Percentiles rank a stretch among this genome's conserved stretches.
Conservation (phyloP, 2,888 invertebrate species). For the Dorcus parallelipipedus region DNA sequence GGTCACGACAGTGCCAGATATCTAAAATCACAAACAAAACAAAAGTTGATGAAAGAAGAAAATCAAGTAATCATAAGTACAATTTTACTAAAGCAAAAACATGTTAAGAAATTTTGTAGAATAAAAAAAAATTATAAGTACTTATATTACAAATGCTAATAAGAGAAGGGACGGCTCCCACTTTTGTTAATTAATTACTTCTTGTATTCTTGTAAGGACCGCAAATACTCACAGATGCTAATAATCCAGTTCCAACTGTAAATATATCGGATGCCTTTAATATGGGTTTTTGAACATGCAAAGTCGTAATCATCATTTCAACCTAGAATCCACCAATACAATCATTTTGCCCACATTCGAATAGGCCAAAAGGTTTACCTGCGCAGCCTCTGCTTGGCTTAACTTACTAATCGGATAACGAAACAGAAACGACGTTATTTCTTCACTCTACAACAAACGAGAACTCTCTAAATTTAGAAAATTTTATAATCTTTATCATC, state of each 20-base stretch:
- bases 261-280: not conserved
- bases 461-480: not conserved
- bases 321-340: constrained; percentile 7
- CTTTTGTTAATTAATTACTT: too few species aligned
- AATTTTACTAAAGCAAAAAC: too few species aligned
- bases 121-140: too few species aligned
- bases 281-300: not conserved
- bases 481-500: not conserved
- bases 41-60: too few species aligned
- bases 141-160: too few species aligned
- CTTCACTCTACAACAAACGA: constrained; percentile 31
- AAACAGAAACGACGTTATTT: constrained; percentile 33
- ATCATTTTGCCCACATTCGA: not conserved
- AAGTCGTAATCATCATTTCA: not conserved
- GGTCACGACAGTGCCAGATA: constrained; percentile 45
- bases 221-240: constrained; percentile 34
- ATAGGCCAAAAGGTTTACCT: constrained; percentile 23
- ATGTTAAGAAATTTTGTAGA: too few species aligned
- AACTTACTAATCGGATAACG: constrained; percentile 37
- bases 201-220: too few species aligned
- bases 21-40: constrained; percentile 35
- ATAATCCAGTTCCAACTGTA: not conserved
- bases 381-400: constrained; percentile 31
- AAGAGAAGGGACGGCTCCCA: too few species aligned
- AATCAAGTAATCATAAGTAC: too few species aligned